Base-by-base conservation (phyloP, 1,140 invertebrate species). In the Melitaea cinxia region DNA sequence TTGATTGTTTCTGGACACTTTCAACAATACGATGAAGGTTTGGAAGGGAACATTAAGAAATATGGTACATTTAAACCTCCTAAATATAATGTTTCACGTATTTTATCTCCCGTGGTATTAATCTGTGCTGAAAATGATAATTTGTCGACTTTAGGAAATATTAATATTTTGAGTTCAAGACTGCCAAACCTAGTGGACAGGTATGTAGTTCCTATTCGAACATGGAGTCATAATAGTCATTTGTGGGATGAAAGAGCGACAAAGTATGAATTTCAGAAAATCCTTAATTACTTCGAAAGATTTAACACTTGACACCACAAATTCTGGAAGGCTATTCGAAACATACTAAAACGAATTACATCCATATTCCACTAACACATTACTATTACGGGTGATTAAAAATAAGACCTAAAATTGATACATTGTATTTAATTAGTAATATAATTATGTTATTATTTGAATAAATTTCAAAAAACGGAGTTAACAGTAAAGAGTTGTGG, bases 41-140 rank as follows among this genome's bases (percentile, higher is more conserved):
- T 26, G 19, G 57, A 75, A 4, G 77, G 69, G 15, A 95, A 95
- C 77, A 60, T 91, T 1, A 68, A 75, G 50, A 89, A 82, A 55
- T 94, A 95, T 68, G 89, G 90, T 7, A 76, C 89, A 57, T 21
- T 73, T 1, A 78, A 52, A 12, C 93, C 94, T 9, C 94, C 94
- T 24, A 54, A 77, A 23, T 95, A 95, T 75, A 80, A 93, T 68
- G 65, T 94, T 0, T 84, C 77, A 1, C 91, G 91, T 55, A 85
- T 95, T 9, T 91, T 82, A 14, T 87, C 93, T 1, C 94, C 94
- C 1, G 84, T 94, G 3, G 91, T 92, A 12, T 67, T 95, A 7
- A 92, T 93, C 66, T 93, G 91, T 75, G 92, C 91, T 24, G 74
- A 88, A 50, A 94, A 94, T 57, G 95, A 95, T 78, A 92, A 82